phyloP scores from a whole-genome alignment of 2,797 vertebrate species.

The Scleropages formosus region DNA sequence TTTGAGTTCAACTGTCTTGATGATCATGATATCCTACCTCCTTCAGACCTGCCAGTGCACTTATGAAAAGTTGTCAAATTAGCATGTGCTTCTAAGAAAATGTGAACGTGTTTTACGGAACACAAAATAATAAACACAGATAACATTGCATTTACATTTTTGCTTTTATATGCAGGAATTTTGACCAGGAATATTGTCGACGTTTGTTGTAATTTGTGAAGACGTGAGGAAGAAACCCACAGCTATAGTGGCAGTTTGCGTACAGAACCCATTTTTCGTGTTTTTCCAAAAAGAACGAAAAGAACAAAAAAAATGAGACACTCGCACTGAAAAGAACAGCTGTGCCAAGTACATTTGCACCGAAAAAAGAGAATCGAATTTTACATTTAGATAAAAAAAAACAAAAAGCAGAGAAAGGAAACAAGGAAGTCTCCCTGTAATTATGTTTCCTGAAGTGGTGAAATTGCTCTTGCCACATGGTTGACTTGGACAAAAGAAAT shows the following conservation, averaged over 20 bases:
- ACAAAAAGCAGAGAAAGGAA: not conserved
- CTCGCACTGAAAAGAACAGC: not conserved
- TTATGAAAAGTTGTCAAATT: too few relatives aligned
- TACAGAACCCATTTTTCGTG: not conserved
- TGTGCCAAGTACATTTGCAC: not conserved
- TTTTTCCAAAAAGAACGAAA: not conserved
- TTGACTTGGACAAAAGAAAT: constrained; percentile 16
- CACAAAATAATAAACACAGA: too few relatives aligned
- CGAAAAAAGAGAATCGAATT: not conserved
- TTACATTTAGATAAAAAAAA: constrained; percentile 3
- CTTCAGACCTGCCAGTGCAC: too few relatives aligned
- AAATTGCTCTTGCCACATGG: not conserved
- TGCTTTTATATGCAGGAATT: too few relatives aligned
- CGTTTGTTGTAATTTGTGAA: too few relatives aligned
- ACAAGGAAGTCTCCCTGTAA: not conserved
- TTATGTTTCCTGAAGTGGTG: constrained; percentile 5
- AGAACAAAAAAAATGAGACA: not conserved
- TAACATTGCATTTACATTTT: too few relatives aligned
- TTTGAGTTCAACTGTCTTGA: too few relatives aligned
- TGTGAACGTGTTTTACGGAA: too few relatives aligned
- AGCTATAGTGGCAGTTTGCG: not conserved
- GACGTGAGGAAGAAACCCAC: not conserved
- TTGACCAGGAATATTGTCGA: too few relatives aligned
- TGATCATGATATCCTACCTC: too few relatives aligned
- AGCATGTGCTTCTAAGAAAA: too few relatives aligned